Base-by-base conservation (phyloP, 2,797 vertebrate genomes). In the Octomys mimax region DNA sequence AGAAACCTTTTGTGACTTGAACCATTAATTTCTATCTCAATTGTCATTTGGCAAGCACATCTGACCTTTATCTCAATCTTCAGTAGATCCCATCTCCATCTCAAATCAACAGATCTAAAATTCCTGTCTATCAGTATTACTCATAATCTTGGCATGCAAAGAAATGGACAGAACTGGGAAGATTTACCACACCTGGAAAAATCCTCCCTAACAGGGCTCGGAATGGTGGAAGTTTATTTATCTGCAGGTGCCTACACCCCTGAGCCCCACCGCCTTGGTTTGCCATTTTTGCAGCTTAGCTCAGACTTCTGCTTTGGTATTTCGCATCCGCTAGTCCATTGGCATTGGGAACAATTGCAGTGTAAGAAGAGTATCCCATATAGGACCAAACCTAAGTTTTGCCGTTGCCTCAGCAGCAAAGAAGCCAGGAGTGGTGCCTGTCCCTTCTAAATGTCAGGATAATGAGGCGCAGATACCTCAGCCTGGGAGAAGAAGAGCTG, bases 151-250 rank as follows among this genome's bases (percentile, higher is more conserved):
- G 95, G 0, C 79, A 52, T 31, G 42, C n/a, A 7, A 71, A 79
- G 85, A 79, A 93, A 89, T 96, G 94, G 54, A 0, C 89, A 87
- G 96, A 97, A 98, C 86, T 92, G 93, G 95, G 84, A 95, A 54
- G 49, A 96, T 70, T 39, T 57, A 92, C 83, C 90, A 92, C 97
- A 87, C 96, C 97, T 94, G 95, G 96, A 98, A 97, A 97, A 97
- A 93, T 57, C 91, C 85, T 85, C 87, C 2, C 86, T 97, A 95
- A 85, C 91, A 78, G 96, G 95, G 62, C 92, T 95, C 94, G 66
- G 83, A 82, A 70, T 21, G 28, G 87, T 82, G 68, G 42, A 28
- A 49, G 79, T 89, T 8, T 46, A 42, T 4, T 62, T 54, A 26
- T 36, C 62, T 85, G 66, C 46, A 62, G 89, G 33, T 88, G 78